Evolutionary conservation across 1,140 invertebrate species (phyloP).

Genomic region (Caenorhabditis briggsae): DNA sequence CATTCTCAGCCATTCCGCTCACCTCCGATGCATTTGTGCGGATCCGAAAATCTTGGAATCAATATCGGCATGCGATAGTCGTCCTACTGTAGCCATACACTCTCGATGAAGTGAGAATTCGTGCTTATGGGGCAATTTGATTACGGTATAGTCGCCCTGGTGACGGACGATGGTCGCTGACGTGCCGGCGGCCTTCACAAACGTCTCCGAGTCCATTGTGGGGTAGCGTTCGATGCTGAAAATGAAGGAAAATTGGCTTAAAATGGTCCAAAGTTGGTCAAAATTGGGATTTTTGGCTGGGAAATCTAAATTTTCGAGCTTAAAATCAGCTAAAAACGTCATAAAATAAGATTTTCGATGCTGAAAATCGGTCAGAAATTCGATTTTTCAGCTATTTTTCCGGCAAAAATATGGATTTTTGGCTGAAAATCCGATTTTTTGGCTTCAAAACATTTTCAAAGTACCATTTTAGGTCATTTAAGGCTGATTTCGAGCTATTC

Average conservation of each 20-base stretch:
- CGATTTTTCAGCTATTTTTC: not conserved
- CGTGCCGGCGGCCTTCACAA: conserved; percentile 87
- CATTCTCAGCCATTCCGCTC: not conserved
- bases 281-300: not conserved
- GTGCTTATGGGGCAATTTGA: conserved; percentile 85
- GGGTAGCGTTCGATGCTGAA: conserved; percentile 72
- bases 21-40: conserved; percentile 75
- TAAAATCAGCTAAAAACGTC: too few species aligned
- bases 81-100: conserved; percentile 92
- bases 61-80: conserved; percentile 87
- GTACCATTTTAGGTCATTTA: too few species aligned
- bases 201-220: conserved; percentile 77
- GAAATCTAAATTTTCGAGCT: too few species aligned
- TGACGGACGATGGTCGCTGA: conserved; percentile 84
- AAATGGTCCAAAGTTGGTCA: not conserved
- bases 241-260: not conserved
- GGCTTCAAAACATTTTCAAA: too few species aligned
- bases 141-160: conserved; percentile 84
- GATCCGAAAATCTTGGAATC: conserved; percentile 77
- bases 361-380: too few species aligned
- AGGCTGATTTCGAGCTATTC: too few species aligned
- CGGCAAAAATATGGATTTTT: not conserved
- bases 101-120: conserved; percentile 85
- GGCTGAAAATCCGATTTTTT: not conserved
- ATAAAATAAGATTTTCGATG: too few species aligned